Percentiles rank a stretch among this genome's conserved stretches.
These are phyloP conservation scores for Apodemia mormo DNA, from an alignment of 2,888 invertebrate species.

Conservation along the genomic window DNA sequence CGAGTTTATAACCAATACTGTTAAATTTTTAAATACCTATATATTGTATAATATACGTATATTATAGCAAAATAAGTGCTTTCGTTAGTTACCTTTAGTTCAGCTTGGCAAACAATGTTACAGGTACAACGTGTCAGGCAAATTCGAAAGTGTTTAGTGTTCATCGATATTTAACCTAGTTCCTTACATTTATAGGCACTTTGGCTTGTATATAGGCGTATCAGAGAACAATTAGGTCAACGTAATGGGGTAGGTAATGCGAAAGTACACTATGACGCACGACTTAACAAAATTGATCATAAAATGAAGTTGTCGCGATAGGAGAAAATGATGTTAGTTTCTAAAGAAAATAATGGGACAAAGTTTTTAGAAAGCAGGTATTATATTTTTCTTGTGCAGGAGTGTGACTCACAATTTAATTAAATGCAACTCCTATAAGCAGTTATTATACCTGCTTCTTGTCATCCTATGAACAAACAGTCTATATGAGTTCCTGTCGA, in stretches of 20 bases:
- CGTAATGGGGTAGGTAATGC: constrained; percentile 65
- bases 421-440: no score
- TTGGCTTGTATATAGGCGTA: constrained; percentile 63
- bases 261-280: constrained; percentile 56
- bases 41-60: no score
- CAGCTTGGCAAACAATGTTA: constrained; percentile 49
- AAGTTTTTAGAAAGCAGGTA: no score
- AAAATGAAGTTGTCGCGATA: constrained; percentile 41
- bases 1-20: no score
- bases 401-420: no score
- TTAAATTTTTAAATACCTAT: no score
- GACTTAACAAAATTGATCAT: constrained; percentile 49
- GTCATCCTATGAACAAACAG: no score
- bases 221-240: constrained; percentile 75
- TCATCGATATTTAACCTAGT: constrained; percentile 77
- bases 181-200: constrained; percentile 74
- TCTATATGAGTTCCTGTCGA: no score
- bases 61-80: not conserved
- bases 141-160: constrained; percentile 57
- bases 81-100: constrained; percentile 30
- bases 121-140: constrained; percentile 41
- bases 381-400: no score
- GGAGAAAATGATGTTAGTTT: not conserved
- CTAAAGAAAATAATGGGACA: no score
- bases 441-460: no score